Evolutionary conservation across 1,140 invertebrate species (phyloP), one percentile per base, ranked within the genome.

Genomic region (Sinella curviseta): DNA sequence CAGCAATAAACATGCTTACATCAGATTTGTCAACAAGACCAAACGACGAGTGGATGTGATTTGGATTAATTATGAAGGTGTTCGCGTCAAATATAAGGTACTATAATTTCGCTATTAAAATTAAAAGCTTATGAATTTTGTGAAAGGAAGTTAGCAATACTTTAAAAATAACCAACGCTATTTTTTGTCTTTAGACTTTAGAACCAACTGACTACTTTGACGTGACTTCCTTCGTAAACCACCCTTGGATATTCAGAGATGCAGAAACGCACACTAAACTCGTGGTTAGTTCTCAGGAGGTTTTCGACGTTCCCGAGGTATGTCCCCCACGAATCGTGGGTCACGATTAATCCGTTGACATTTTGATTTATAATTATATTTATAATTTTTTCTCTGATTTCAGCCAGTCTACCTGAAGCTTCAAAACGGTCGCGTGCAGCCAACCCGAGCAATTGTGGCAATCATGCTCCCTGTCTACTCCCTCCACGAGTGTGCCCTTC

Each of bases 31-130:
- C 1, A 95, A 95, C 85, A 88, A 84, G 28, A 93, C 92, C 0
- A 84, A 86, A 0, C 86, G 90, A 0, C 86, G 85, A 1, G 88
- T 94, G 0, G 90, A 92, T 78, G 85, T 94, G 0, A 90, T 92
- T 82, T 95, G 94, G 94, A 88, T 93, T 48, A 91, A 94, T 86
- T 94, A 91, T 85, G 85, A 89, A 60, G 93, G 93, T 0, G 84
- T 85, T 30, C 86, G 88, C 31, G 86, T 90, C 20, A 86, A 87
- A 39, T 93, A 92, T 82, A 87, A 87, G 78, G 85, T 85, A 78
- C 79, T 4, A 16, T 28, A 74, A 14, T 30, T 65, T 48, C 39
- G 17, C 39, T 48, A 4, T 48, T 48, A 48, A 8, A 17, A 17
- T 4, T 48, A 17, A 48, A 48, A 48, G 39, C 39, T n/a, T n/a